Evolutionary conservation across 2,888 invertebrate species (phyloP).

Genomic region (Acrobasis repandana): DNA sequence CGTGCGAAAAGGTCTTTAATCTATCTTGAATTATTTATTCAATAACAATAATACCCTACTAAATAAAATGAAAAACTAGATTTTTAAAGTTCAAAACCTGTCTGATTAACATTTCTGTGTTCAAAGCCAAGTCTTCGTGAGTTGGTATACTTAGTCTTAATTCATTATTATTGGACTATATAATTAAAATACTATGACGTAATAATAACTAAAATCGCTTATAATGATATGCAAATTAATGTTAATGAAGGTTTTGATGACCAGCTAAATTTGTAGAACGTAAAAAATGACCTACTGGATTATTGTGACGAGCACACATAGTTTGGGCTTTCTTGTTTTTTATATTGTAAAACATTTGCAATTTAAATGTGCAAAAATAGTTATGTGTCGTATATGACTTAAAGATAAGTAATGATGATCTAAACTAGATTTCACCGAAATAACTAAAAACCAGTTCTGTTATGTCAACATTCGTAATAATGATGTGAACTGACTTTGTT

Average conservation of each 20-base stretch:
- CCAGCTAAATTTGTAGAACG: constrained; percentile 14
- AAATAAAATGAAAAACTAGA: too few relatives aligned
- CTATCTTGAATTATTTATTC: too few relatives aligned
- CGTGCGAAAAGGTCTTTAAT: too few relatives aligned
- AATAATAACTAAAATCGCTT: constrained; percentile 6
- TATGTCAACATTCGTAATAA: not conserved
- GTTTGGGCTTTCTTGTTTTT: not conserved
- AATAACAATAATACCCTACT: too few relatives aligned
- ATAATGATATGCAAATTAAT: constrained; percentile 7
- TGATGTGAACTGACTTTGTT: not conserved
- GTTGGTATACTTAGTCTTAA: not conserved
- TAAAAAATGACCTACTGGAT: not conserved
- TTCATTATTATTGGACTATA: not conserved
- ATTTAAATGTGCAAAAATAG: not conserved
- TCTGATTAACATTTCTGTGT: too few relatives aligned
- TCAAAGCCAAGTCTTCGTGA: too few relatives aligned
- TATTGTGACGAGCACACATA: constrained; percentile 2
- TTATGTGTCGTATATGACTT: not conserved
- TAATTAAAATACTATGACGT: constrained; percentile 4
- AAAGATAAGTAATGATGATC: not conserved
- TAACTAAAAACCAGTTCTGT: constrained; percentile 7
- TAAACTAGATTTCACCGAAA: constrained; percentile 9
- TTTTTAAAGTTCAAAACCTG: too few relatives aligned
- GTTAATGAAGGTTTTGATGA: constrained; percentile 6
- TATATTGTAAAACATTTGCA: not conserved